Base-by-base conservation (phyloP, 2,113 vertebrate species). In the Ranitomeya imitator region DNA sequence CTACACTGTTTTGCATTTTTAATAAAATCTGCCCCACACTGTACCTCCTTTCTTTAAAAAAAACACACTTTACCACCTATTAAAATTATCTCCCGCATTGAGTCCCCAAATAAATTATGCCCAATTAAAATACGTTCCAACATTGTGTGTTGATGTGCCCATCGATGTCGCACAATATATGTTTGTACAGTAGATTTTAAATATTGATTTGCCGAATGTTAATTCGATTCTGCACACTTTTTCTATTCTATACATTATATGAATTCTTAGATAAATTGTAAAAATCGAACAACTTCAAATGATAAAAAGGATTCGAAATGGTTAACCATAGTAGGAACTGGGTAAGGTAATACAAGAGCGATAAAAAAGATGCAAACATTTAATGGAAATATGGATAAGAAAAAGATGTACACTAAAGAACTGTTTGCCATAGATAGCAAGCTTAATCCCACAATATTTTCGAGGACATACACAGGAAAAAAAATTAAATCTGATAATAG, bases 401-500 rank as follows among this genome's bases (percentile, higher is more conserved):
- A 18, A 45, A 74, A 74, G 71, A 74, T 45, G 71, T 74, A 19
- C 15, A 74, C 71, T 74, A 45, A 74, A 37, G 26, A 74, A 18
- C 71, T 45, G 37, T 51, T 37, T 37, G 15, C 11, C 18, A 74
- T 45, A 45, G 71, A 45, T 74, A 18, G 26, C 15, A 74, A 74
- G 71, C 9, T 37, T 74, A 74, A 74, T 74, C 26, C 37, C 71
- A 74, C 37, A 74, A 74, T 74, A 74, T 74, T 74, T 74, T 74
- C 31, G 45, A 74, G 71, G 51, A 45, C 71, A 45, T 74, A 45
- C 71, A 45, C 45, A 74, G 71, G 71, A 45, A 74, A 74, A 60
- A 71, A 74, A 74, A 74, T 45, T 7, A 74, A 74, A 74, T 74
- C 71, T 74, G 71, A 74, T 74, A 74, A 18, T 74, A 74, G 71